Base-by-base conservation (phyloP, 2,797 vertebrate genomes). In the Peromyscus eremicus region DNA sequence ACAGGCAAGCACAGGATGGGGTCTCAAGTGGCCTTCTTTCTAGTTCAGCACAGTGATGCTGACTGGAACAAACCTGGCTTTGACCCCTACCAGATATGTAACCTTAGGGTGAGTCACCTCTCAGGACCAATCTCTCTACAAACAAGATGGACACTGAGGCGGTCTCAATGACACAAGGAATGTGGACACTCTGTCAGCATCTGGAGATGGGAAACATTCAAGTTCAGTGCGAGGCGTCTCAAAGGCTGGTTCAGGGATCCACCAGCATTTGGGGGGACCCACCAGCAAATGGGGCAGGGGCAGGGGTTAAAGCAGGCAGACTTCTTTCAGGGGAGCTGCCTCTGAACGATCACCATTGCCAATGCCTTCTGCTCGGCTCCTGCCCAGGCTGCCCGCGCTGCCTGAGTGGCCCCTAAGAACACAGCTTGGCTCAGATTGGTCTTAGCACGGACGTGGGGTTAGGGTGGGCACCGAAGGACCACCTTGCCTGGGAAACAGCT, bases 161-260 rank as follows among this genome's bases (percentile, higher is more conserved):
- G 46, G 49, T 25, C 29, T 11, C 4, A 5, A 6, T 2, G 37
- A 87, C 76, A 55, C 34, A 5, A 0, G 0, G 16, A 7, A 5
- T 6, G 10, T 0, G 7, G 2, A n/a, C 79, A 7, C 21, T 64
- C 11, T 0, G 2, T 68, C 17, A 32, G 64, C 0, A 1, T 64
- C 83, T 25, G 11, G 46, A 55, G 70, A 29, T 0, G 4, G 40
- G 27, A 29, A 7, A 29, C 3, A 10, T 64, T 43, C 40, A 6
- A 4, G 6, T 0, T 40, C 6, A n/a, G 66, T 2, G 3, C 0
- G 6, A 1, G 7, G 2, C 25, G 1, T 0, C 3, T 3, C 34
- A 64, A 60, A 21, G 3, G 11, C 80, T 2, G 25, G 79, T 25
- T 23, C 43, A 0, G 23, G 89, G 32, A 21, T 12, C 52, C 27